Conservation (phyloP, 53 echinoderm and acorn worm species). For the Zoroaster sp. region DNA sequence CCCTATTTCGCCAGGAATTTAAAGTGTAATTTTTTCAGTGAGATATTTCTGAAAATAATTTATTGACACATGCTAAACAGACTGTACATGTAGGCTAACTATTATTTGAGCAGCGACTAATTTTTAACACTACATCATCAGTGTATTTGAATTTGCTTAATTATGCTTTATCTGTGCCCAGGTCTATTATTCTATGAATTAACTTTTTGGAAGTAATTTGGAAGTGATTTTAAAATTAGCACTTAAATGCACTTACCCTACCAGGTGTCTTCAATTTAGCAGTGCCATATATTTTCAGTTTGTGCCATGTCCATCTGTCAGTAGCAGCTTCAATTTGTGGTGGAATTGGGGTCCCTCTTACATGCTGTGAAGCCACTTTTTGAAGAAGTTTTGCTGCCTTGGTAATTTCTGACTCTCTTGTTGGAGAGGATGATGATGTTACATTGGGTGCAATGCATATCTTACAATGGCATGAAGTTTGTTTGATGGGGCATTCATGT, state of each 20-base stretch:
- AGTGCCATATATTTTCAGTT: background rate
- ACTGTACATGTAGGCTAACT: too few relatives aligned
- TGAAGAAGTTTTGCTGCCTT: conserved; percentile 7
- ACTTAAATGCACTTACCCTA: background rate
- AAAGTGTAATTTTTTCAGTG: too few relatives aligned
- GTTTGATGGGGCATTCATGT: background rate
- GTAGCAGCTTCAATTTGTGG: conserved; percentile 18
- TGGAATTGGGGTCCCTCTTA: conserved; percentile 1
- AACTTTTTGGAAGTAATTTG: too few relatives aligned
- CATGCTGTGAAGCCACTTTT: conserved; percentile 2
- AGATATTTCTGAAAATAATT: too few relatives aligned
- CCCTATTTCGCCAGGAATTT: too few relatives aligned
- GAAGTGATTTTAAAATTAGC: background rate
- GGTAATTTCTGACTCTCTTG: background rate
- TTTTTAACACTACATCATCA: too few relatives aligned
- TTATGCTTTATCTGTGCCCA: too few relatives aligned
- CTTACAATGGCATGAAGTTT: background rate
- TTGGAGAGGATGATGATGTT: background rate
- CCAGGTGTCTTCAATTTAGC: background rate
- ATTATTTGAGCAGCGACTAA: too few relatives aligned
- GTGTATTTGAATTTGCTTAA: too few relatives aligned
- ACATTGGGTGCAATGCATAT: background rate
- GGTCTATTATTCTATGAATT: too few relatives aligned
- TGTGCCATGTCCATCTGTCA: conserved; percentile 15
- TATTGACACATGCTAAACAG: too few relatives aligned